Evolutionary conservation across 2,797 vertebrate species (phyloP).

Genomic region (Anas flavirostris): DNA sequence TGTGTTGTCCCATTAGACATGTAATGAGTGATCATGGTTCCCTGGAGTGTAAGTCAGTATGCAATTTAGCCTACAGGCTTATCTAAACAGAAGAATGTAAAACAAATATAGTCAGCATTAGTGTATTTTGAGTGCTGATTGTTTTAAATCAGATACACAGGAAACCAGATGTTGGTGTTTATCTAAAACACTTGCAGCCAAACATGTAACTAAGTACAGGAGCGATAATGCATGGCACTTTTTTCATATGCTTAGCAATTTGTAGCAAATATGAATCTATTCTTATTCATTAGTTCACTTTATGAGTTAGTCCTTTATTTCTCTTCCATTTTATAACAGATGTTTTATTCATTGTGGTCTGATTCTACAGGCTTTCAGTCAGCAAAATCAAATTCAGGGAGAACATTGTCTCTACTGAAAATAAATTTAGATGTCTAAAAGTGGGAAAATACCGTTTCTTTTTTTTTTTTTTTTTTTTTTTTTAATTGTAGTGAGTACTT

Average conservation of each 20-base stretch:
- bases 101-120: conserved; percentile 37
- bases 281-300: background rate
- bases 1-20: background rate
- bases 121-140: conserved; percentile 37
- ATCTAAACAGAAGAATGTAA: conserved; percentile 35
- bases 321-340: background rate
- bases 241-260: background rate
- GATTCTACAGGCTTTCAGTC: background rate
- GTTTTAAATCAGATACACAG: conserved; percentile 32
- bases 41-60: background rate
- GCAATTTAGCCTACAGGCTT: conserved; percentile 14
- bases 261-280: background rate
- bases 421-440: background rate
- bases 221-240: background rate
- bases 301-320: background rate
- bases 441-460: background rate
- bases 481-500: background rate
- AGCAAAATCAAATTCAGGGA: background rate
- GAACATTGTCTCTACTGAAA: background rate
- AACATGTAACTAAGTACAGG: background rate
- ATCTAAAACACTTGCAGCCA: conserved; percentile 4
- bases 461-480: background rate
- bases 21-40: background rate
- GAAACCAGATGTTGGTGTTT: conserved; percentile 42
- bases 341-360: background rate